Conservation (phyloP, 2,888 invertebrate genomes). For the Pammene fasciana region DNA sequence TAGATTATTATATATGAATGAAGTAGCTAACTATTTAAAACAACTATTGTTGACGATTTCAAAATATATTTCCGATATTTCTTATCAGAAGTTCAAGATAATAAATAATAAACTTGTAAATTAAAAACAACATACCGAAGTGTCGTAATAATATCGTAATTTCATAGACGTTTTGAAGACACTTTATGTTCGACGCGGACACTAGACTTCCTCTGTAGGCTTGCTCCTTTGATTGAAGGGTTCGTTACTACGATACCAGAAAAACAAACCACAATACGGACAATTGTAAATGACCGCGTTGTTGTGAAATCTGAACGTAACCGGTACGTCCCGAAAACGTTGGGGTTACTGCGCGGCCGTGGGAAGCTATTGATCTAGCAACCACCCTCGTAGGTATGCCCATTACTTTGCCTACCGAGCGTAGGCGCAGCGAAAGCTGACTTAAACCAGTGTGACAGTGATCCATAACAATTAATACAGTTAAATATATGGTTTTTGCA, state of each 20-base stretch:
- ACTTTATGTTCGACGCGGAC: conserved; percentile 41
- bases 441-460: background rate
- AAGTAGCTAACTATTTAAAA: too few relatives aligned
- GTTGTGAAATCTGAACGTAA: conserved; percentile 46
- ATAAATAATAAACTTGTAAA: too few relatives aligned
- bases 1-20: too few relatives aligned
- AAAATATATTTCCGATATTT: too few relatives aligned
- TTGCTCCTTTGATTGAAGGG: conserved; percentile 58
- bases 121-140: conserved; percentile 65
- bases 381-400: conserved; percentile 9
- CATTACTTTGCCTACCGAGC: background rate
- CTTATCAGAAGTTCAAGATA: too few relatives aligned
- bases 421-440: background rate
- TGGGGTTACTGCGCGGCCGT: conserved; percentile 72
- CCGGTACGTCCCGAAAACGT: conserved; percentile 53
- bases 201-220: conserved; percentile 54
- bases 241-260: conserved; percentile 65
- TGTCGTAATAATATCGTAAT: conserved; percentile 76
- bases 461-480: background rate
- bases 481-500: too few relatives aligned
- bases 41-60: too few relatives aligned
- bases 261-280: conserved; percentile 62
- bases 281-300: conserved; percentile 54
- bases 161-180: conserved; percentile 64
- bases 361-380: conserved; percentile 75